Conservation (phyloP, 2,888 invertebrate genomes). For the Rapana venosa region DNA sequence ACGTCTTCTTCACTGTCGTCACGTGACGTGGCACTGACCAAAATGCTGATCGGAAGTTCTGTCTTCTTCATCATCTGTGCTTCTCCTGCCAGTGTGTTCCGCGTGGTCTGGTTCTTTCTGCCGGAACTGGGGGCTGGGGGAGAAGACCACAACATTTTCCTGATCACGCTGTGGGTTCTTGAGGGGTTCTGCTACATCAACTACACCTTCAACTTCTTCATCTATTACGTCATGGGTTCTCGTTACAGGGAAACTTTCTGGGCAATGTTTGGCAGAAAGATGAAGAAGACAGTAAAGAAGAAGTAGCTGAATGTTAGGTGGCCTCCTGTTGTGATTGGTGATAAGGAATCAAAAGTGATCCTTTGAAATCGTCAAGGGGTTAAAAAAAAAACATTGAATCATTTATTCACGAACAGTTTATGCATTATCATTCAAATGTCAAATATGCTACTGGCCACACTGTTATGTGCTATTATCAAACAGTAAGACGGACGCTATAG, state of each 20-base stretch:
- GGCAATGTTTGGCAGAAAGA: not conserved
- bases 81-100: not conserved
- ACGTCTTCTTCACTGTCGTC: constrained; percentile 18
- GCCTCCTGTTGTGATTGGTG: too few relatives aligned
- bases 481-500: too few relatives aligned
- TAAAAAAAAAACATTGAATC: too few relatives aligned
- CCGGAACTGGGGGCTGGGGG: not conserved
- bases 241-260: constrained; percentile 3
- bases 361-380: too few relatives aligned
- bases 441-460: too few relatives aligned
- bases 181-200: constrained; percentile 15
- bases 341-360: too few relatives aligned
- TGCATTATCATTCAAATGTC: too few relatives aligned
- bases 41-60: constrained; percentile 17
- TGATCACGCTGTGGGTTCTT: not conserved
- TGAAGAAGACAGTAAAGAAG: not conserved
- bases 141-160: not conserved
- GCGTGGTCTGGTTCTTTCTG: not conserved
- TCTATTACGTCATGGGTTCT: constrained; percentile 17
- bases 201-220: constrained; percentile 20
- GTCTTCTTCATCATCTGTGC: not conserved
- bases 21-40: constrained; percentile 19
- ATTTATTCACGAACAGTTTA: too few relatives aligned
- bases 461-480: too few relatives aligned
- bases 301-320: not conserved